phyloP scores from a whole-genome alignment of 2,113 vertebrate species.

The Xenus cinereus region DNA sequence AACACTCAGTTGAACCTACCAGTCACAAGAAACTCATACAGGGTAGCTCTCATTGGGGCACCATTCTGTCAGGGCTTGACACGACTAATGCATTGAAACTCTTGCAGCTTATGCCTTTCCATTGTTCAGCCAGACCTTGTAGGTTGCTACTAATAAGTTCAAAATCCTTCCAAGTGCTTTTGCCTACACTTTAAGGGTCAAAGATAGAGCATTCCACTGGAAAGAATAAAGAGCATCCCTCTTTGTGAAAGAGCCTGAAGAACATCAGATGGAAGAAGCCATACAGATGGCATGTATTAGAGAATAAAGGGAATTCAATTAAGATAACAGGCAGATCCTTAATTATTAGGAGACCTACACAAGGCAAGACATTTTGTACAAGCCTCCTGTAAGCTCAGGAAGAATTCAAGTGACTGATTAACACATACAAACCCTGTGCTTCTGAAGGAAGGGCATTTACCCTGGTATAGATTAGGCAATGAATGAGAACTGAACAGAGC shows the following conservation, averaged over 20 bases:
- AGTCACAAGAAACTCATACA: neutral
- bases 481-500: neutral
- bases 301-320: neutral
- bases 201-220: neutral
- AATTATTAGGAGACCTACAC: neutral
- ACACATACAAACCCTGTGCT: neutral
- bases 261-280: neutral
- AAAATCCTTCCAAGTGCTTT: neutral
- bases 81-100: neutral
- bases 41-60: fast-evolving
- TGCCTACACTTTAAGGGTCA: neutral
- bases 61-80: neutral
- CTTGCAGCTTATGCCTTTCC: neutral
- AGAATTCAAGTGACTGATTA: neutral
- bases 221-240: neutral
- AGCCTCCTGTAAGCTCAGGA: neutral
- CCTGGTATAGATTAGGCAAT: neutral
- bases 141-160: neutral
- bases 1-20: neutral
- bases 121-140: neutral
- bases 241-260: neutral
- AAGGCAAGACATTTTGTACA: neutral
- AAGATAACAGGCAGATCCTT: neutral
- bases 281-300: neutral
- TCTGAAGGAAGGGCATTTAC: neutral